Evolutionary conservation across 2,113 vertebrate species (phyloP).

Genomic region (Bos javanicus): DNA sequence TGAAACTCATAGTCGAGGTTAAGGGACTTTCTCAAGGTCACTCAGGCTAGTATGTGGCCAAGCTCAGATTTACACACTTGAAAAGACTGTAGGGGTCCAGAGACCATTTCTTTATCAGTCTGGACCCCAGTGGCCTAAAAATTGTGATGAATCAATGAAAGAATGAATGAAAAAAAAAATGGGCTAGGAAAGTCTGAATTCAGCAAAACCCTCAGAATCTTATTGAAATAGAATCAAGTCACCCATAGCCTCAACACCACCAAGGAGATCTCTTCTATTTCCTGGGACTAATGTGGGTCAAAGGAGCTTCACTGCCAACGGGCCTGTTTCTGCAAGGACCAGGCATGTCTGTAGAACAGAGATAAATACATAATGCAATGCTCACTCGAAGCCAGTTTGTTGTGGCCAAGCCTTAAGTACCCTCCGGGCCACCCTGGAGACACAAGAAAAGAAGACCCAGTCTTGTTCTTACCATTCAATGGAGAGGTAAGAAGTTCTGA

Average conservation of each 20-base stretch:
- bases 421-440: background rate
- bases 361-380: background rate
- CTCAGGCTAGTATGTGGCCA: background rate
- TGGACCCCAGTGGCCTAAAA: background rate
- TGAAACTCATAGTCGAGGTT: background rate
- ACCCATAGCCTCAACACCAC: background rate
- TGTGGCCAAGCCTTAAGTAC: background rate
- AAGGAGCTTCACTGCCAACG: background rate
- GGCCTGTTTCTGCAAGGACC: background rate
- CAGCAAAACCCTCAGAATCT: background rate
- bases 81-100: background rate
- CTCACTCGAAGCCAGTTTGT: too few relatives aligned
- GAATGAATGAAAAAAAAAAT: background rate
- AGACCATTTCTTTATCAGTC: background rate
- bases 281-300: background rate
- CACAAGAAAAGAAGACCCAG: background rate
- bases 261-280: background rate
- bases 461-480: background rate
- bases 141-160: background rate
- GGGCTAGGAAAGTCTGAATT: background rate
- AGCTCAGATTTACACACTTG: background rate
- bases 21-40: background rate
- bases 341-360: background rate
- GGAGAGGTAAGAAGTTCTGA: background rate
- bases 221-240: background rate